Percentiles rank a stretch among this genome's conserved stretches.
Conservation (phyloP, 2,888 invertebrate species). For the Pediacus dermestoides region DNA sequence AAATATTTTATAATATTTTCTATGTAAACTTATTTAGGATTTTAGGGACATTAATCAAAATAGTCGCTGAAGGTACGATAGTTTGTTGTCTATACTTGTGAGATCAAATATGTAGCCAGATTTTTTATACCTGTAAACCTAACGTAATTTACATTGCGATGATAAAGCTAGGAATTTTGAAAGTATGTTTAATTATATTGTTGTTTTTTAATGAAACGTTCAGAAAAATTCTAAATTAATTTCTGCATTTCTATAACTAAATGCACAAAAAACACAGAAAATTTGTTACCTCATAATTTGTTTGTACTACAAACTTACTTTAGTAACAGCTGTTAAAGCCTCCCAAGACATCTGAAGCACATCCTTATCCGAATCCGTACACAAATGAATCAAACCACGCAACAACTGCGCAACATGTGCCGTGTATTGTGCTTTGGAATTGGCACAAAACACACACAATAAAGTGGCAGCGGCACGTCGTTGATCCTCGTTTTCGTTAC, state of each 20-base stretch:
- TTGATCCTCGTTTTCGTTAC: conserved; percentile 60
- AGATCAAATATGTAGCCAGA: too few species aligned
- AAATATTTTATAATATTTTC: conserved; percentile 3
- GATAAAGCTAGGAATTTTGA: neutral
- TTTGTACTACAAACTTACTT: conserved; percentile 56
- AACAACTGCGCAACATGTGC: conserved; percentile 85
- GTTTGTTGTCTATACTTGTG: too few species aligned
- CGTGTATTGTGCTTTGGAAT: conserved; percentile 82
- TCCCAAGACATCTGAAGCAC: conserved; percentile 87
- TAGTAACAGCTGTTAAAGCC: conserved; percentile 83
- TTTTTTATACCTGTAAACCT: too few species aligned
- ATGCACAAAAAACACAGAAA: too few species aligned
- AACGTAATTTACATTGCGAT: too few species aligned
- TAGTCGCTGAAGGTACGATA: too few species aligned
- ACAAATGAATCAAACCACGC: conserved; percentile 79
- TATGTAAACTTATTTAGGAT: too few species aligned
- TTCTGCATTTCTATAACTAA: neutral
- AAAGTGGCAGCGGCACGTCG: conserved; percentile 83
- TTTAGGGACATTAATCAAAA: too few species aligned
- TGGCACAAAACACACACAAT: conserved; percentile 84
- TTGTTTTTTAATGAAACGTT: neutral
- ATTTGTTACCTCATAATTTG: too few species aligned
- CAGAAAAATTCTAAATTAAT: conserved; percentile 5
- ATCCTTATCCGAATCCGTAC: conserved; percentile 77
- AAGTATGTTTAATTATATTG: too few species aligned